Conservation (phyloP, 2,797 vertebrate genomes). For the Coluber constrictor region DNA sequence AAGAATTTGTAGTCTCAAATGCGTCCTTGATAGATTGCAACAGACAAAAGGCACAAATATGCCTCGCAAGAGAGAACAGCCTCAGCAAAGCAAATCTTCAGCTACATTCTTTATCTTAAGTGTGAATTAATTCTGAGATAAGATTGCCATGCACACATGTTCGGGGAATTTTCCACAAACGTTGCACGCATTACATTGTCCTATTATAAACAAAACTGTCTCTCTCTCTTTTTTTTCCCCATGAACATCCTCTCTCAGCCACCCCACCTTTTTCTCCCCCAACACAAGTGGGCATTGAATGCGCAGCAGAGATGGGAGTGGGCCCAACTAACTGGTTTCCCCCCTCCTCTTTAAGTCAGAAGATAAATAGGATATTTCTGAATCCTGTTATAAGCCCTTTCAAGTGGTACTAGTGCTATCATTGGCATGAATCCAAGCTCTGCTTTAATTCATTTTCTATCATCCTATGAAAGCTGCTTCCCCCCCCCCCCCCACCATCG, state of each 20-base stretch:
- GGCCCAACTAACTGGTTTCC: background rate
- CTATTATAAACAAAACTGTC: background rate
- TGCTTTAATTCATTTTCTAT: background rate
- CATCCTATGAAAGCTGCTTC: background rate
- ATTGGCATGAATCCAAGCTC: background rate
- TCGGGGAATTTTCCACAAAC: constrained; percentile 39
- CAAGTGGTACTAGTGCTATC: background rate
- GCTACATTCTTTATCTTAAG: constrained; percentile 41
- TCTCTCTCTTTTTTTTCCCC: background rate
- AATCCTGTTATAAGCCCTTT: background rate
- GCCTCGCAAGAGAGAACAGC: constrained; percentile 46
- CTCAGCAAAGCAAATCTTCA: constrained; percentile 48
- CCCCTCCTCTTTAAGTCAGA: background rate
- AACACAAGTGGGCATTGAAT: background rate
- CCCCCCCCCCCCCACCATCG: no score
- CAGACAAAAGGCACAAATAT: constrained; percentile 53
- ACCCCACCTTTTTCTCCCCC: background rate
- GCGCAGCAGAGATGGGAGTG: background rate
- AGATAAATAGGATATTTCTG: background rate
- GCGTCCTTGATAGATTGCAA: constrained; percentile 41
- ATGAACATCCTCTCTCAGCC: background rate
- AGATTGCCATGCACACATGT: constrained; percentile 37
- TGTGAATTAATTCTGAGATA: constrained; percentile 51
- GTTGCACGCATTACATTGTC: background rate
- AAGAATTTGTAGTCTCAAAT: constrained; percentile 69